Evolutionary conservation across 2,113 vertebrate species (phyloP), one percentile per base, ranked within the genome.

Genomic region (Cavia aperea): DNA sequence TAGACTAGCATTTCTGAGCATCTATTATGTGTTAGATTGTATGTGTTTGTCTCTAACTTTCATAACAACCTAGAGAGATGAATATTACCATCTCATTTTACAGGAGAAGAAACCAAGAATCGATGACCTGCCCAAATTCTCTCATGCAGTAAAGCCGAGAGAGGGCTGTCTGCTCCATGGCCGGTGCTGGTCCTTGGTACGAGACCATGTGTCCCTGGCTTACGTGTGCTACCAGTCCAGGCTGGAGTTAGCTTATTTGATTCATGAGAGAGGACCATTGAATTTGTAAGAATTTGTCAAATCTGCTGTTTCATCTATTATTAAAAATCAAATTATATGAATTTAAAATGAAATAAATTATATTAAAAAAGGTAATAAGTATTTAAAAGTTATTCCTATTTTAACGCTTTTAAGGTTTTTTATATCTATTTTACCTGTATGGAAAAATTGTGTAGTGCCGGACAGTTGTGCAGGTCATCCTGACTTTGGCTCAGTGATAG

Each of bases 321-420:
- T 81, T 84, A 81, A 86, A 93, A 87, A 43, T 75, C 19, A 92
- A 91, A 73, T 43, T 33, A 56, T 39, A 63, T 56, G 62, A 88
- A 93, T 29, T 75, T 85, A 18, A 93, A 79, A 77, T 62, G 29
- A 93, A 75, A 77, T 62, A 75, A 84, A 63, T 56, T 33, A 31
- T 26, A 72, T 51, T 89, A 54, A 63, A 90, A 93, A 70, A 81
- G 26, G 49, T 70, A 58, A 75, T 68, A 63, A 70, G 60, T 21
- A 93, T 11, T 92, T 29, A 75, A 82, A 66, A 85, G 18, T 72
- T 49, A 39, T 39, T 49, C 19, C 5, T 49, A 12, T n/a, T 81
- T 39, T 54, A 58, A 36, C 56, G 33, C 29, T 56, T 4, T 72
- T 39, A 68, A 81, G 29, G 66, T 31, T 62, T 46, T 86, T 23